Evolutionary conservation across 1,140 invertebrate species (phyloP).

Genomic region (Carposina sasakii): DNA sequence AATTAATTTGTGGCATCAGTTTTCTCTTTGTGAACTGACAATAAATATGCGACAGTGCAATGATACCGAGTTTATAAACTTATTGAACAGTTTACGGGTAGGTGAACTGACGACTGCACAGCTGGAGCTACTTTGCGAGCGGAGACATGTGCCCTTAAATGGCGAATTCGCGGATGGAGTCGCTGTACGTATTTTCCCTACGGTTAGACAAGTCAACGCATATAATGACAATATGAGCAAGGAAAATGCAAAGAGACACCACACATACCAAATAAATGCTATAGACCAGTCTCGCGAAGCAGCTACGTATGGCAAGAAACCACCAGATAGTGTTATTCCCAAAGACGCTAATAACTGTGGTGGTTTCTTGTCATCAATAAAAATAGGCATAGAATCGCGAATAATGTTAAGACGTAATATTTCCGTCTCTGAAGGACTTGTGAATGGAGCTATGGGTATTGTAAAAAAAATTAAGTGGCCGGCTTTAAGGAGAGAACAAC

Average conservation of each 20-base stretch:
- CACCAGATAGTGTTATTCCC: constrained; percentile 19
- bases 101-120: constrained; percentile 20
- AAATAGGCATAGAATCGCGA: constrained; percentile 15
- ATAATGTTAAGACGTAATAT: constrained; percentile 28
- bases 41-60: constrained; percentile 18
- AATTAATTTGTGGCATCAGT: constrained; percentile 17
- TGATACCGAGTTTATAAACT: constrained; percentile 26
- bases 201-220: constrained; percentile 23
- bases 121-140: constrained; percentile 17
- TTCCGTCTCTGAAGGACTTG: constrained; percentile 22
- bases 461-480: constrained; percentile 27
- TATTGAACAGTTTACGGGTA: constrained; percentile 24
- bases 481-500: constrained; percentile 21
- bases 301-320: constrained; percentile 20
- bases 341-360: constrained; percentile 24
- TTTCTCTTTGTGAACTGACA: constrained; percentile 16
- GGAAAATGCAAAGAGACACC: constrained; percentile 10
- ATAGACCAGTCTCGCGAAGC: constrained; percentile 21
- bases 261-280: constrained; percentile 16
- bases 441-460: constrained; percentile 30
- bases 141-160: constrained; percentile 15
- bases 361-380: constrained; percentile 17
- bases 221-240: constrained; percentile 26
- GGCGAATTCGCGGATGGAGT: constrained; percentile 26
- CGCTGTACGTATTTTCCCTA: constrained; percentile 25